Conservation (phyloP, 2,113 vertebrate genomes). For the Willisornis vidua region DNA sequence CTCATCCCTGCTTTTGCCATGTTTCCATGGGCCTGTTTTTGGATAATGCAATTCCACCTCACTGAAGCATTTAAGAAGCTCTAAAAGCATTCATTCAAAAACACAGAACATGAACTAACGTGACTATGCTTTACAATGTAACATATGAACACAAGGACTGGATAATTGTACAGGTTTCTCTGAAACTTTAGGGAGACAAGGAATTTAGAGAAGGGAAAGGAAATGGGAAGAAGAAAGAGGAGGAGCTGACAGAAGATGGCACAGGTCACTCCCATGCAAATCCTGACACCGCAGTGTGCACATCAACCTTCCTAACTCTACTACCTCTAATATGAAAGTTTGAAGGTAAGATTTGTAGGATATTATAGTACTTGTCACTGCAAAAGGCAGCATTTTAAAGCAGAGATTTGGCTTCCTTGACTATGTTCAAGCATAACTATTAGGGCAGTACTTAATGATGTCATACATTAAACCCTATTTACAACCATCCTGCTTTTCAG, state of each 20-base stretch:
- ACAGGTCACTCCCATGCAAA: neutral
- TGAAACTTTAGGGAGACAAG: neutral
- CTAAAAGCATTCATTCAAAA: neutral
- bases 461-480: neutral
- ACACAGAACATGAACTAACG: neutral
- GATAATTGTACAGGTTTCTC: neutral
- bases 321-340: neutral
- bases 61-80: neutral
- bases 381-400: too few species aligned
- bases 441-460: constrained; percentile 6
- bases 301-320: neutral
- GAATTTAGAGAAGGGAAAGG: neutral
- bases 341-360: neutral
- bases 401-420: neutral
- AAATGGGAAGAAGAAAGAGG: neutral
- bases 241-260: neutral
- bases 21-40: neutral
- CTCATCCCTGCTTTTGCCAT: neutral
- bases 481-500: neutral
- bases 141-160: neutral
- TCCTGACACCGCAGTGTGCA: neutral
- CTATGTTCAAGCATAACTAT: constrained; percentile 26
- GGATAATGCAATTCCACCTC: neutral
- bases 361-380: neutral
- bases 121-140: neutral